Base-by-base conservation (phyloP, 2,113 vertebrate species). In the Hippopotamus amphibius region DNA sequence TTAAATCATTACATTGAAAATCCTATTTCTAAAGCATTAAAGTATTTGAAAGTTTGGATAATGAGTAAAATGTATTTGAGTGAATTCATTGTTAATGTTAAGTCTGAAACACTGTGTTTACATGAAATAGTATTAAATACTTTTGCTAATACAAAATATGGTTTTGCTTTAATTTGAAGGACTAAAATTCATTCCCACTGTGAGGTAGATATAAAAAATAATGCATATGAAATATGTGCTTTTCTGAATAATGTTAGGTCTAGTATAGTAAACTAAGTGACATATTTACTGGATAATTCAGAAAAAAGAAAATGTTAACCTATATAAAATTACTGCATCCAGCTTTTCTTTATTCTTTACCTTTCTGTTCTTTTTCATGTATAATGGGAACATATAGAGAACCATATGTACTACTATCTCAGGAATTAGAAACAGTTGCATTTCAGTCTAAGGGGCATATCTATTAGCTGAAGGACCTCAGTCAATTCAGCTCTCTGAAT, bases 1-100 rank as follows among this genome's bases (percentile, higher is more conserved):
- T 96, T 92, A 96, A 72, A 41, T 59, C 8, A 91, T 83, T 77
- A 37, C 0, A 7, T 87, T 72, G 24, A 92, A 96, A 95, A 77
- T 71, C 2, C 3, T 22, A 57, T 63, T 97, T 96, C 43, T 92
- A 69, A 80, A 85, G 30, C n/a, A 57, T n/a, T 87, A 82, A 92
- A 22, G 57, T 26, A n/a, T 53, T 88, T 85, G 26, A 77, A 93
- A 91, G 7, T 1, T 55, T 41, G 2, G 8, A 5, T 84, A 72
- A 66, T 89, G 17, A 77, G 41, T 79, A 81, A 92, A 90, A 61
- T 57, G 30, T 71, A 92, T 57, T 68, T 76, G 1, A 46, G 19
- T 63, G 26, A 88, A 89, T 86, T 92, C 10, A 53, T 19, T 87
- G n/a, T 79, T 43, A 65, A 41, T 37, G 16, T 80, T 85, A 12